Conservation (phyloP, 2,797 vertebrate species). For the Gadopsis bispinosus region DNA sequence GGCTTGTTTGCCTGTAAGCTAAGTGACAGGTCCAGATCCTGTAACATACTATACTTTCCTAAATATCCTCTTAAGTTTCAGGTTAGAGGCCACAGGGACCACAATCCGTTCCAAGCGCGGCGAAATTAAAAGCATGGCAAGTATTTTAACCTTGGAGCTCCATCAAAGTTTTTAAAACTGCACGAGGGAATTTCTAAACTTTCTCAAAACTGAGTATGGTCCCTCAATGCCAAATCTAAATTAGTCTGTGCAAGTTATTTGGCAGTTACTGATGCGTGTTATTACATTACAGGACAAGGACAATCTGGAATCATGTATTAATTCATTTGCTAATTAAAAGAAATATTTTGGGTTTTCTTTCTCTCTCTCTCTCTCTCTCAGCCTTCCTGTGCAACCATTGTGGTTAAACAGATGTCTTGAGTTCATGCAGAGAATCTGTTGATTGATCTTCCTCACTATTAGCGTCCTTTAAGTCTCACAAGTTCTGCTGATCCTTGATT, state of each 20-base stretch:
- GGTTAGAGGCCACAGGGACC: constrained; percentile 13
- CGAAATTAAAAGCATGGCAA: constrained; percentile 20
- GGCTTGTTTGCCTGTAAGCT: not conserved
- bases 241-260: constrained; percentile 58
- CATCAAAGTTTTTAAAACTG: constrained; percentile 53
- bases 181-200: constrained; percentile 48
- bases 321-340: constrained; percentile 59
- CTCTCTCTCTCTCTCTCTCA: constrained; percentile 6
- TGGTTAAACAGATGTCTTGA: not conserved
- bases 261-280: constrained; percentile 69
- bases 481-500: constrained; percentile 31
- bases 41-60: constrained; percentile 15
- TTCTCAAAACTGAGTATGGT: constrained; percentile 46
- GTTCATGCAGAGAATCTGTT: not conserved
- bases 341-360: constrained; percentile 11
- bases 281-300: constrained; percentile 68
- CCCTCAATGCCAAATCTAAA: constrained; percentile 50
- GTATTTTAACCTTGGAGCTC: constrained; percentile 50
- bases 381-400: not conserved
- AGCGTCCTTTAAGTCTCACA: constrained; percentile 8
- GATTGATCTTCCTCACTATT: constrained; percentile 15
- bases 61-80: constrained; percentile 49
- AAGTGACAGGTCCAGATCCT: constrained; percentile 37
- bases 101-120: not conserved
- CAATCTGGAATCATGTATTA: constrained; percentile 48